Evolutionary conservation across 2,888 invertebrate genomes (phyloP).

Genomic region (Sinhomidia bicolor): DNA sequence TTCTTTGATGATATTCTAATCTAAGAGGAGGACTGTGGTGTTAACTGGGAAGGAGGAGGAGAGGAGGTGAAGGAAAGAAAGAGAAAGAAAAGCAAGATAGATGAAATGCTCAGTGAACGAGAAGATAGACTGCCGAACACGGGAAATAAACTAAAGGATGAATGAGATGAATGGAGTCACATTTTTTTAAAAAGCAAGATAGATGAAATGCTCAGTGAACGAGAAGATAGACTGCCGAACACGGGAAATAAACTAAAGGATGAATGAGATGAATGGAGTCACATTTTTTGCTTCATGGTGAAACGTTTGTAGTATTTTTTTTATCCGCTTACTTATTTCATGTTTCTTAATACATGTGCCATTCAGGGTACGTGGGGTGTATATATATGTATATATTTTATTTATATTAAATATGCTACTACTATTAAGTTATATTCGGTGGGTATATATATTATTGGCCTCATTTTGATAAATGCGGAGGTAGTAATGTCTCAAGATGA

Average conservation of each 20-base stretch:
- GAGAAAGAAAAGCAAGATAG: conserved; percentile 51
- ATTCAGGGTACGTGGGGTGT: background rate
- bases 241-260: conserved; percentile 67
- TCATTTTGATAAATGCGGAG: background rate
- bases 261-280: conserved; percentile 67
- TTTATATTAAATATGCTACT: too few species aligned
- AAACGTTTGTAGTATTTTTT: conserved; percentile 4
- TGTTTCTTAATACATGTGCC: background rate
- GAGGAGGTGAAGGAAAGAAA: too few species aligned
- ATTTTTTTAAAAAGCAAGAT: conserved; percentile 54
- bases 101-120: conserved; percentile 69
- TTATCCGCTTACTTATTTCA: conserved; percentile 42
- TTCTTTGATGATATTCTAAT: conserved; percentile 63
- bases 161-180: conserved; percentile 66
- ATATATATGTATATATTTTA: too few species aligned
- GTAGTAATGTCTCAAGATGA: background rate
- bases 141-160: conserved; percentile 68
- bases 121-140: conserved; percentile 70
- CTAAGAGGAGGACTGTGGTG: conserved; percentile 30
- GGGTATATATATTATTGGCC: background rate
- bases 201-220: conserved; percentile 70
- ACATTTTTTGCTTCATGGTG: conserved; percentile 39
- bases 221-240: conserved; percentile 70
- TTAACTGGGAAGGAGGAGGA: conserved; percentile 43
- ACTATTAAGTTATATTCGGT: too few species aligned